Evolutionary conservation across 2,113 vertebrate species (phyloP), one percentile per base, ranked within the genome.

Genomic region (Notarius quadriscutis): DNA sequence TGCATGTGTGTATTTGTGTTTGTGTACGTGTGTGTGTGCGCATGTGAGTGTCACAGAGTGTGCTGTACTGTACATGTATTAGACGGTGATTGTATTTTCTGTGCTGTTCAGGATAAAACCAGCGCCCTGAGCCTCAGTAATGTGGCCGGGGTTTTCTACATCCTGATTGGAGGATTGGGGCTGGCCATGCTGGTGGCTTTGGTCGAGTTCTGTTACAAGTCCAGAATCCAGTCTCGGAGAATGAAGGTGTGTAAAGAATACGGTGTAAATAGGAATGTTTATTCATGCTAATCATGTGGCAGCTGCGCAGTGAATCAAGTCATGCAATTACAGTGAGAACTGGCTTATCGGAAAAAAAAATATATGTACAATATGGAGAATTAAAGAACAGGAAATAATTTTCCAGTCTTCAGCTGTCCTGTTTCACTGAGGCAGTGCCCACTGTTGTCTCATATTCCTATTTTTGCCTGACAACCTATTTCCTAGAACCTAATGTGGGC

Each of bases 121-220:
- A 99, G 98, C 0, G 98, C 98, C 1, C 94, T 99, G 95, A 99
- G 98, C 87, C 96, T 99, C 93, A 99, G 97, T 94, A 99, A 99
- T 58, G 98, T 99, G 94, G 98, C 98, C 0, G 98, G 98, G 5
- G 97, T 99, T 65, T 99, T 99, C 95, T 99, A 99, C 95, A 99
- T 99, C 92, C 96, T 99, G 94, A 99, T 99, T 20, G 98, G 98
- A 75, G 98, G 98, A 41, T 96, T 99, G 84, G 98, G 98, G 20
- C 94, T 99, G 91, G 98, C 98, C 94, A 99, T 99, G 98, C 95
- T 99, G 92, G 98, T 99, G 94, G 98, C 98, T 83, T 96, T 99
- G 95, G 96, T 99, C 88, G 98, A 99, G 95, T 99, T 99, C 96
- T 99, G 98, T 96, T 99, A 99, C 97, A 99, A 99, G 94, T 99